phyloP scores from a whole-genome alignment of 2,888 invertebrate species.

The Pristionchus arcanus region DNA sequence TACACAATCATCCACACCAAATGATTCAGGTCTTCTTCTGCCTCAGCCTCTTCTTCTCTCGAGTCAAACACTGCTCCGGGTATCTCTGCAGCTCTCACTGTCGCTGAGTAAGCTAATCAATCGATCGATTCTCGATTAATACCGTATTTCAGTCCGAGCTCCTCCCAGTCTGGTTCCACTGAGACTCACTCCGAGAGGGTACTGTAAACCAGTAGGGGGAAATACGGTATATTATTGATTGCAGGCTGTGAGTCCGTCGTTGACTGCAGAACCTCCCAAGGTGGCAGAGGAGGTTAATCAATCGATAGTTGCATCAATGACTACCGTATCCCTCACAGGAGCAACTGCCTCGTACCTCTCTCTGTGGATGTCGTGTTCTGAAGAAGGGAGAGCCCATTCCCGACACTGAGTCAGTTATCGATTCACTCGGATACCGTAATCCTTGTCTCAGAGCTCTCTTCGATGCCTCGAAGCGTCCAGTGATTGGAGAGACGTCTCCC shows the following conservation, averaged over 20 bases:
- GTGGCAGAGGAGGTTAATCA: background rate
- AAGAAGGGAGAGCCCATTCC: slow-evolving; percentile 54
- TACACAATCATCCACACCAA: slow-evolving; percentile 17
- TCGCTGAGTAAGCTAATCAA: background rate
- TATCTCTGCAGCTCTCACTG: slow-evolving; percentile 23
- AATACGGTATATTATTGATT: slow-evolving; percentile 32
- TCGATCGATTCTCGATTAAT: background rate
- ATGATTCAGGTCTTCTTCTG: background rate
- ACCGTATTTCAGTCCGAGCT: slow-evolving; percentile 46
- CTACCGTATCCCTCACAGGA: slow-evolving; percentile 4
- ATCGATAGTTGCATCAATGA: background rate
- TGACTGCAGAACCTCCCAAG: slow-evolving; percentile 1
- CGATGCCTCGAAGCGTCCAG: slow-evolving; percentile 39
- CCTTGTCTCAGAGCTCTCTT: slow-evolving; percentile 30
- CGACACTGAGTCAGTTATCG: slow-evolving; percentile 45
- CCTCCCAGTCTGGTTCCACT: slow-evolving; percentile 19
- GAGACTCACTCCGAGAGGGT: slow-evolving; percentile 44
- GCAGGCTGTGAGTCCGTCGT: slow-evolving; percentile 35
- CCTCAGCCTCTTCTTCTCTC: slow-evolving; percentile 23
- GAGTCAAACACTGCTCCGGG: slow-evolving; percentile 40
- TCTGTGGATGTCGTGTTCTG: slow-evolving; percentile 17
- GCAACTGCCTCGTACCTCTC: slow-evolving; percentile 47
- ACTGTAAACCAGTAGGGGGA: background rate
- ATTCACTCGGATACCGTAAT: slow-evolving; percentile 7
- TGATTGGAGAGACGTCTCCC: slow-evolving; percentile 38